Conservation (phyloP, 2,888 invertebrate species). For the Epirrhoe tristata region DNA sequence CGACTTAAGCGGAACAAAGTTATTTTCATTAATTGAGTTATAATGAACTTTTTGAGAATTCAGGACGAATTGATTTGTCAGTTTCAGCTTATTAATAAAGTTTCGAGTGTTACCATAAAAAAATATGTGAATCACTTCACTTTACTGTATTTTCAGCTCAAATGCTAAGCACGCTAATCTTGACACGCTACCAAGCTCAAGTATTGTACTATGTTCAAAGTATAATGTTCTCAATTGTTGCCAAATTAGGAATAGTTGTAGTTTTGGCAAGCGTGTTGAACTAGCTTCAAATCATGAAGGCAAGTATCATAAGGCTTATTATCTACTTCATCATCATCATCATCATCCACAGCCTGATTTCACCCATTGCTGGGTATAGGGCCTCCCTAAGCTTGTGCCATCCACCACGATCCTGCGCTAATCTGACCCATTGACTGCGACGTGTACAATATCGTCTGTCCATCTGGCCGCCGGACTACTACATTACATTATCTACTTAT, state of each 20-base stretch:
- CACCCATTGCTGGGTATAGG: too few relatives aligned
- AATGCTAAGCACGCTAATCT: background rate
- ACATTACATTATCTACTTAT: background rate
- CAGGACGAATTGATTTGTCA: slow-evolving; percentile 30
- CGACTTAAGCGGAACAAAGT: slow-evolving; percentile 65
- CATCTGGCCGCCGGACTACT: too few relatives aligned
- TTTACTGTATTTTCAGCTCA: background rate
- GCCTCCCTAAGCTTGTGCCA: too few relatives aligned
- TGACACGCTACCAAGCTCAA: background rate
- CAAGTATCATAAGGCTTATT: background rate
- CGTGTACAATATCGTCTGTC: too few relatives aligned
- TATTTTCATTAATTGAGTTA: slow-evolving; percentile 57
- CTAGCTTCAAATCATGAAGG: slow-evolving; percentile 11
- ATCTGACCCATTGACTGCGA: too few relatives aligned
- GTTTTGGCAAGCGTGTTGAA: slow-evolving; percentile 34
- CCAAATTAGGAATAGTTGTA: slow-evolving; percentile 20
- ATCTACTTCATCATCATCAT: too few relatives aligned
- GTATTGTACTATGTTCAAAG: background rate
- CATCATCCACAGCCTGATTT: too few relatives aligned
- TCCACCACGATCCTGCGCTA: too few relatives aligned
- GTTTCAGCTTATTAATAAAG: slow-evolving; percentile 30
- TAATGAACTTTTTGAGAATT: slow-evolving; percentile 37
- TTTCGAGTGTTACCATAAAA: slow-evolving; percentile 3
- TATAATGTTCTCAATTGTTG: slow-evolving; percentile 3
- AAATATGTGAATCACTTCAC: background rate